phyloP scores from a whole-genome alignment of 1,140 invertebrate species.

The Papilio aristodemus region DNA sequence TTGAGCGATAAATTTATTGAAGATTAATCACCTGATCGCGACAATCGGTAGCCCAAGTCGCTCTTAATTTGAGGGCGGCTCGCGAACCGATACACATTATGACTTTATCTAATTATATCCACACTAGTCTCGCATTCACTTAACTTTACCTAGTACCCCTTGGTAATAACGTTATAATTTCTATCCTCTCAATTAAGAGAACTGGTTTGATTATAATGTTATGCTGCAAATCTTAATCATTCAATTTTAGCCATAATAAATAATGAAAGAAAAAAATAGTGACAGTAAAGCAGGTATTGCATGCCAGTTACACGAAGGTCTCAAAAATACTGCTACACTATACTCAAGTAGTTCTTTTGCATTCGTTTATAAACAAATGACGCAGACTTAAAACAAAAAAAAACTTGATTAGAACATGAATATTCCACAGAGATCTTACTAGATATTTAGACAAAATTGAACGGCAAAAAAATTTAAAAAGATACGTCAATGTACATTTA shows the following conservation, averaged over 20 bases:
- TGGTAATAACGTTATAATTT: conserved; percentile 10
- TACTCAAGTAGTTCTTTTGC: too few relatives aligned
- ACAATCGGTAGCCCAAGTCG: conserved; percentile 70
- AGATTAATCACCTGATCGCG: conserved; percentile 75
- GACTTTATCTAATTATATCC: conserved; percentile 31
- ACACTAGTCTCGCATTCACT: conserved; percentile 6
- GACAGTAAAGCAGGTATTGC: neutral
- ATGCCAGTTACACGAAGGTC: too few relatives aligned
- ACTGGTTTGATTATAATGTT: neutral
- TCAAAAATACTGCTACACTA: too few relatives aligned
- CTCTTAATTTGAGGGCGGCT: conserved; percentile 57
- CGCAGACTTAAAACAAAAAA: too few relatives aligned
- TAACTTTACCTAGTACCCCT: conserved; percentile 1
- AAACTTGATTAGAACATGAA: neutral
- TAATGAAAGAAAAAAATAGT: neutral
- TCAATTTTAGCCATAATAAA: neutral
- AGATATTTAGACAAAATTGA: neutral
- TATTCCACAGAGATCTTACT: neutral
- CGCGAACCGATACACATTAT: conserved; percentile 43
- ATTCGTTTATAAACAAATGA: too few relatives aligned
- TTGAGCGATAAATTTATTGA: conserved; percentile 79
- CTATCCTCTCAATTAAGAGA: neutral
- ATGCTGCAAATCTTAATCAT: neutral
- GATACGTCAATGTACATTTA: conserved; percentile 37
- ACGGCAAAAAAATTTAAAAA: conserved; percentile 8